Evolutionary conservation across 1,140 invertebrate species (phyloP), one percentile per base, ranked within the genome.

Genomic region (Orius laevigatus): DNA sequence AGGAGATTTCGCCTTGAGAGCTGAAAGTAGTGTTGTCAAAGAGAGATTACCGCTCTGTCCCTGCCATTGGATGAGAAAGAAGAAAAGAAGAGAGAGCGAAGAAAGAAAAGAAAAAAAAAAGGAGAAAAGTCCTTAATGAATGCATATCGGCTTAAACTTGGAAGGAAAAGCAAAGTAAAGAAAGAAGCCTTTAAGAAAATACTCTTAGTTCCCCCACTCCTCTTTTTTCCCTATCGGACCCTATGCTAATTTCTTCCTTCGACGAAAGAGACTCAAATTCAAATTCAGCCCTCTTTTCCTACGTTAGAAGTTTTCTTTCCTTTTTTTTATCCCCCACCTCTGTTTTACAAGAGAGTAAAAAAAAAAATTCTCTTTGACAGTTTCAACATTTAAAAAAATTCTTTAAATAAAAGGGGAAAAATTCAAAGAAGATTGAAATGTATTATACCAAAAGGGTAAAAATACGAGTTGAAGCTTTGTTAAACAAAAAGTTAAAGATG

Each of bases 131-230:
- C 40, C 19, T 32, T 50, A 50, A 50, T 50, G 49, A 50, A 50
- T 50, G 49, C 49, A 50, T 50, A 50, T 50, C 49, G 49, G 49
- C 49, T 50, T 50, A 43, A 46, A 50, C 42, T 50, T 46, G 39
- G 49, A 16, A 9, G 36, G 25, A 33, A 45, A 45, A 46, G 43
- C 42, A 46, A 46, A 50, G 49, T 39, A 40, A 40, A 39, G 39
- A 14, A 46, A 45, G 33, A 43, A 41, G 48, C 33, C 42, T 19
- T 34, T 38, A 50, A 40, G 49, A 50, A 50, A 50, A 50, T 50
- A 50, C 49, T 46, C 42, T 50, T 50, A 50, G 36, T 14, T 11
- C 11, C 5, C 32, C 14, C 10, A 5, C 12, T 6, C 19, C 11
- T 5, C 40, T 19, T 12, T 19, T 20, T 18, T 32, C 34, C 14